These are phyloP conservation scores for Ramazzottius varieornatus DNA, from an alignment of 2,888 invertebrate species.

Conservation along the genomic window DNA sequence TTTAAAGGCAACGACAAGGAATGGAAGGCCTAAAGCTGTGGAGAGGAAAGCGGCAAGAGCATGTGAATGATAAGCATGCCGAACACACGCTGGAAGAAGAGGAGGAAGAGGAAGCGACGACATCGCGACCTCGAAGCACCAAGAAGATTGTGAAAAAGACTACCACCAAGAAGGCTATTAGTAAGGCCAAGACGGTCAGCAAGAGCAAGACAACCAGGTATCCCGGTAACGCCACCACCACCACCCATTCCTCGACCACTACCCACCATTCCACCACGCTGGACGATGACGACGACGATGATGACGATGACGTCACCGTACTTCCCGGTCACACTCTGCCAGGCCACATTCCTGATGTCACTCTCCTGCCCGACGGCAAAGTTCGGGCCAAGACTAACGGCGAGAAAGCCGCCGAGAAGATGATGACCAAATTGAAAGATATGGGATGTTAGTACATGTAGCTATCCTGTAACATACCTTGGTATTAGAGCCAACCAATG, in stretches of 20 bases:
- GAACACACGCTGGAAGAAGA: background rate
- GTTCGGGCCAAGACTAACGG: conserved; percentile 46
- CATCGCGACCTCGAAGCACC: background rate
- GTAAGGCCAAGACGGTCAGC: background rate
- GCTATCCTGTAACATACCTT: background rate
- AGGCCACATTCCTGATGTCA: conserved; percentile 30
- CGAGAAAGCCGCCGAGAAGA: background rate
- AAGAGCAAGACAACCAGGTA: no score
- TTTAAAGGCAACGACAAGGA: no score
- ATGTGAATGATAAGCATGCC: background rate
- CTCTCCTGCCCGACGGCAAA: conserved; percentile 69
- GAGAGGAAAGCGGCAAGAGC: no score
- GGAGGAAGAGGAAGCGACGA: conserved; percentile 4
- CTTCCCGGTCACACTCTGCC: background rate
- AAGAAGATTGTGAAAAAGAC: background rate
- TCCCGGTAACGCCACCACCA: background rate
- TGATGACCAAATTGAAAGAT: background rate
- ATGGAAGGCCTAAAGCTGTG: no score
- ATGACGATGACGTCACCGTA: background rate
- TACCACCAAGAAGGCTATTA: background rate
- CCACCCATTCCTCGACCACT: no score
- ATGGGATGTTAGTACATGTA: background rate
- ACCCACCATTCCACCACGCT: background rate
- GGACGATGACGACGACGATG: background rate
- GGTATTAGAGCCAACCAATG: no score